Conservation (phyloP, 2,888 invertebrate genomes). For the Drosophila bunnanda region DNA sequence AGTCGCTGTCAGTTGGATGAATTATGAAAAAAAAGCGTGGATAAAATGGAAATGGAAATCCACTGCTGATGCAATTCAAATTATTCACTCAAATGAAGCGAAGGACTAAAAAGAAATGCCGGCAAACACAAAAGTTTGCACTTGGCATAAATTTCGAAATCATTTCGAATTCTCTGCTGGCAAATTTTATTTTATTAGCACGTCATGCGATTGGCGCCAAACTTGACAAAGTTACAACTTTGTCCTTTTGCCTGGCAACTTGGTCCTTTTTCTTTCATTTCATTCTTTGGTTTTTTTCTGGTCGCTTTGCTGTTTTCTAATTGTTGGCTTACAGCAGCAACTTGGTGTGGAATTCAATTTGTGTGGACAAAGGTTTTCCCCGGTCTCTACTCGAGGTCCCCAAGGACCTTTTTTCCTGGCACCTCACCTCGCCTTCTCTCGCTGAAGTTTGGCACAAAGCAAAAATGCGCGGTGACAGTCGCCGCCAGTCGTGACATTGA, state of each 20-base stretch:
- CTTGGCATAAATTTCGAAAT: constrained; percentile 71
- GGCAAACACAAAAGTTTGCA: constrained; percentile 73
- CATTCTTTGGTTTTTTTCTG: constrained; percentile 48
- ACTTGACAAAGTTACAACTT: constrained; percentile 78
- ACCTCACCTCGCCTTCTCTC: not conserved
- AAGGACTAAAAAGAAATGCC: constrained; percentile 13
- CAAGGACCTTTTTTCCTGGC: constrained; percentile 51
- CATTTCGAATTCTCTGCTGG: constrained; percentile 10
- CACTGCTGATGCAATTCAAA: constrained; percentile 71
- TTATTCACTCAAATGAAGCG: constrained; percentile 79
- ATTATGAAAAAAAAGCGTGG: constrained; percentile 50
- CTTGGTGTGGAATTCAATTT: constrained; percentile 81
- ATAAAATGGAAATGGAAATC: constrained; percentile 73
- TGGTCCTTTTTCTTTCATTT: constrained; percentile 21
- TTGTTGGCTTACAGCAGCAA: constrained; percentile 82
- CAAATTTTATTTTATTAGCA: constrained; percentile 78
- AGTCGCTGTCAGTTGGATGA: constrained; percentile 63
- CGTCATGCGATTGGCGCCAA: constrained; percentile 80
- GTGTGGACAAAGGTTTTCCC: constrained; percentile 63
- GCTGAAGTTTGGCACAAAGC: constrained; percentile 68
- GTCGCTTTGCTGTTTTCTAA: constrained; percentile 81
- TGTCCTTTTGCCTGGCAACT: constrained; percentile 62
- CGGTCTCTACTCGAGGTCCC: constrained; percentile 16
- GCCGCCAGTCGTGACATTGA: constrained; percentile 65
- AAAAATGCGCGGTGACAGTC: constrained; percentile 76